phyloP scores from a whole-genome alignment of 2,888 invertebrate species.

The Bugula neritina region DNA sequence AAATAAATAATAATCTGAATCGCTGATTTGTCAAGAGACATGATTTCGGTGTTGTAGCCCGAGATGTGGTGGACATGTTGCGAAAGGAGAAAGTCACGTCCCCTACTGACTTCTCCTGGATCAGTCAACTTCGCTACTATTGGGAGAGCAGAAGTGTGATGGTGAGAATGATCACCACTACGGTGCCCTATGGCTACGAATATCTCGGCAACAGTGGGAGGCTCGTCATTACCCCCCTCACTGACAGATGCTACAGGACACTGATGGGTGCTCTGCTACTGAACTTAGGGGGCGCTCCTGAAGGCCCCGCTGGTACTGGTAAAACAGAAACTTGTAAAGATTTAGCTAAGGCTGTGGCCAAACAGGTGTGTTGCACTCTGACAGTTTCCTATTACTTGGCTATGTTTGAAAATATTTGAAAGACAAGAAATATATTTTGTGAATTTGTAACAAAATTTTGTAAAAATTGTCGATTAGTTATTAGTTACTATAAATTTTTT shows the following conservation, averaged over 20 bases:
- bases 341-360: constrained; percentile 52
- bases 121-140: constrained; percentile 51
- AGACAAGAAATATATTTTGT: too few relatives aligned
- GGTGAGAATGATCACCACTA: constrained; percentile 53
- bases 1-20: too few relatives aligned
- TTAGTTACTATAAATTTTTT: too few relatives aligned
- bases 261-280: constrained; percentile 52
- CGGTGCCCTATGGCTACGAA: constrained; percentile 52
- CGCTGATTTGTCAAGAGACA: too few relatives aligned
- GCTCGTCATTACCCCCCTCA: constrained; percentile 53
- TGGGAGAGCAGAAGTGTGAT: constrained; percentile 46
- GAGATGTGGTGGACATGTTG: constrained; percentile 50
- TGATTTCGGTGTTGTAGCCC: constrained; percentile 38
- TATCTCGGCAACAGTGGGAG: constrained; percentile 52
- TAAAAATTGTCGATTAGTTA: too few relatives aligned
- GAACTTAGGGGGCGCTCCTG: constrained; percentile 52
- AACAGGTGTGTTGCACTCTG: too few relatives aligned
- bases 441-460: too few relatives aligned
- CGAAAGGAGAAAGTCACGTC: constrained; percentile 35
- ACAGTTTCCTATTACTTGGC: too few relatives aligned
- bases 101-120: constrained; percentile 51
- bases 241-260: constrained; percentile 53
- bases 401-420: too few relatives aligned
- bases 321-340: constrained; percentile 54
- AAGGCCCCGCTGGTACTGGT: constrained; percentile 53